phyloP scores from a whole-genome alignment of 2,888 invertebrate genomes.

The Hesperia comma region DNA sequence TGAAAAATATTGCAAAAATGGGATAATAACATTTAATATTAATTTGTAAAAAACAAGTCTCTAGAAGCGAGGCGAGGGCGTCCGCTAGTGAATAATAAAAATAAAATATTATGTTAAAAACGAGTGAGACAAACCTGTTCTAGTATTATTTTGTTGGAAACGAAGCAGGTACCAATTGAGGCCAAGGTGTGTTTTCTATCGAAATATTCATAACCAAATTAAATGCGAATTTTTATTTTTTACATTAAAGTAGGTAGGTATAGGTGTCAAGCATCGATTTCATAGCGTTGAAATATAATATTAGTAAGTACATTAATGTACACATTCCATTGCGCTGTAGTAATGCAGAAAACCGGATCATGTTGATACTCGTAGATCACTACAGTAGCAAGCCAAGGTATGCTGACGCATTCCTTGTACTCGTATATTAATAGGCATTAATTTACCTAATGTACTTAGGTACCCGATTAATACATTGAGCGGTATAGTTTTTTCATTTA shows the following conservation, averaged over 20 bases:
- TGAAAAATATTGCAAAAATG: too few relatives aligned
- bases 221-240: too few relatives aligned
- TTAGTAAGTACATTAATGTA: neutral
- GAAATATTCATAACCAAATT: too few relatives aligned
- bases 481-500: too few relatives aligned
- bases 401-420: slow-evolving; percentile 15
- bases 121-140: neutral
- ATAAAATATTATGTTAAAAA: neutral
- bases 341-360: slow-evolving; percentile 16
- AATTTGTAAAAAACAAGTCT: too few relatives aligned
- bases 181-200: neutral
- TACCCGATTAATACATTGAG: too few relatives aligned
- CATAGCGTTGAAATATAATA: too few relatives aligned
- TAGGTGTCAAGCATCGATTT: too few relatives aligned
- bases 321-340: neutral
- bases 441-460: neutral
- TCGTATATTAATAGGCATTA: neutral
- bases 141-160: neutral
- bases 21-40: too few relatives aligned
- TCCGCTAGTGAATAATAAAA: too few relatives aligned
- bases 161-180: neutral
- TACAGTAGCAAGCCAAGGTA: slow-evolving; percentile 9
- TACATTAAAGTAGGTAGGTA: too few relatives aligned
- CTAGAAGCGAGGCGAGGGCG: too few relatives aligned
- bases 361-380: slow-evolving; percentile 10